Conservation (phyloP, 2,113 vertebrate genomes). For the Pseudopipra pipra region DNA sequence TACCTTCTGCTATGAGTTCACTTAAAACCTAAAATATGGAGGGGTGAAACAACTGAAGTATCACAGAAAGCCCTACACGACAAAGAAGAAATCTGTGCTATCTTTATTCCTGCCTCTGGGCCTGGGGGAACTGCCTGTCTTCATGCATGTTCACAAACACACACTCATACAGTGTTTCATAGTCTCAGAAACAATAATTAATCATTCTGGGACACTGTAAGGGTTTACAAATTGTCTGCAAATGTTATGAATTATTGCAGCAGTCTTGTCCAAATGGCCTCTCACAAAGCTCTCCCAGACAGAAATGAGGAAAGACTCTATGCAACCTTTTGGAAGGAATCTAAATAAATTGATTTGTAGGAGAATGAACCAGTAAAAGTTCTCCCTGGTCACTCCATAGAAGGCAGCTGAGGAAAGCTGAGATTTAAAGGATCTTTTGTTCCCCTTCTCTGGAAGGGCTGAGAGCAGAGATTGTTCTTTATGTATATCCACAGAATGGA, state of each 20-base stretch:
- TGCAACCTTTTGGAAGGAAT: slow-evolving; percentile 10
- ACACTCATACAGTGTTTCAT: not conserved
- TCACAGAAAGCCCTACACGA: not conserved
- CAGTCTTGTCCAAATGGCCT: not conserved
- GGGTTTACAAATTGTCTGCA: slow-evolving; percentile 30
- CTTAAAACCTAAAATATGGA: not conserved
- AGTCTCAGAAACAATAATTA: slow-evolving; percentile 24
- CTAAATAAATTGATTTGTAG: slow-evolving; percentile 2
- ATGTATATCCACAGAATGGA: not conserved
- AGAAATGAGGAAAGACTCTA: slow-evolving; percentile 7
- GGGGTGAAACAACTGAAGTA: not conserved
- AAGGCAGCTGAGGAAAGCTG: not conserved
- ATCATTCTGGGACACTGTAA: slow-evolving; percentile 23
- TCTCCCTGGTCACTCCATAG: not conserved
- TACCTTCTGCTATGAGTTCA: not conserved
- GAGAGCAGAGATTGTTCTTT: not conserved
- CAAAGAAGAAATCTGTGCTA: not conserved
- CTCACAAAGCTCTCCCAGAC: not conserved
- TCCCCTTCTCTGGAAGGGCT: not conserved
- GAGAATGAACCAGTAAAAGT: not conserved
- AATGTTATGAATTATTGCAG: slow-evolving; percentile 24
- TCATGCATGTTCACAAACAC: not conserved
- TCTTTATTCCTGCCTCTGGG: not conserved
- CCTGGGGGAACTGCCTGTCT: not conserved
- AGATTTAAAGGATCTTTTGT: slow-evolving; percentile 20